Evolutionary conservation across 2,113 vertebrate genomes (phyloP), one percentile per base, ranked within the genome.

Genomic region (Gadus macrocephalus): DNA sequence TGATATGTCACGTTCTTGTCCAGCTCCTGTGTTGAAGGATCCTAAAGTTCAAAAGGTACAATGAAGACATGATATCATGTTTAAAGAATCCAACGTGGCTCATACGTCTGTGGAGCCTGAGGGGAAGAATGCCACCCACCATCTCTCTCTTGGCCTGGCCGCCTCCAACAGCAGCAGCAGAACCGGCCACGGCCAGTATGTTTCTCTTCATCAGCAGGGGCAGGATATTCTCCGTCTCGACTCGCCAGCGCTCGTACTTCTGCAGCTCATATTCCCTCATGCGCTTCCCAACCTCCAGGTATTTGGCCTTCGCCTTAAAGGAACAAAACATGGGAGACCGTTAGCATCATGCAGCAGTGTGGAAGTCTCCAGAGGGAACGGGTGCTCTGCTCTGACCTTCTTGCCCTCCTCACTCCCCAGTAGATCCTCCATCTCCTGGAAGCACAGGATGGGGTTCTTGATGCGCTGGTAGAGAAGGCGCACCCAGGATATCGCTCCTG

Each of bases 401-500:
- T 88, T 84, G 1, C 92, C 93, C 31, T 84, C 83, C 5, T 93
- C 89, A 59, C 85, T 90, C 15, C 90, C 70, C 79, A 95, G 72
- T 71, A 98, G 79, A 62, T 92, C 94, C 3, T 89, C 84, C 0
- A 89, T 90, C 68, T 95, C 89, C 9, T 92, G 88, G 71, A 99
- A 96, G 0, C 92, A 76, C 61, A 93, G 74, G 65, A 98, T 90
- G 69, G 93, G 91, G 61, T 83, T 87, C 56, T 94, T 94, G 61
- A 97, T 94, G 9, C 87, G 82, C 12, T 72, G n/a, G 74, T 92
- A 91, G 42, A 98, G 94, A 3, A 88, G 93, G 0, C 89, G 90
- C 0, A 85, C 91, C 97, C 97, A 99, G 73, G 84, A 87, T 69
- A 98, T 94, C 7, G 95, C 90, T n/a, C 97, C 96, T 1, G 96